These are phyloP conservation scores for Coccyzus lansbergi DNA, from an alignment of 2,797 vertebrate genomes.

Conservation along the genomic window DNA sequence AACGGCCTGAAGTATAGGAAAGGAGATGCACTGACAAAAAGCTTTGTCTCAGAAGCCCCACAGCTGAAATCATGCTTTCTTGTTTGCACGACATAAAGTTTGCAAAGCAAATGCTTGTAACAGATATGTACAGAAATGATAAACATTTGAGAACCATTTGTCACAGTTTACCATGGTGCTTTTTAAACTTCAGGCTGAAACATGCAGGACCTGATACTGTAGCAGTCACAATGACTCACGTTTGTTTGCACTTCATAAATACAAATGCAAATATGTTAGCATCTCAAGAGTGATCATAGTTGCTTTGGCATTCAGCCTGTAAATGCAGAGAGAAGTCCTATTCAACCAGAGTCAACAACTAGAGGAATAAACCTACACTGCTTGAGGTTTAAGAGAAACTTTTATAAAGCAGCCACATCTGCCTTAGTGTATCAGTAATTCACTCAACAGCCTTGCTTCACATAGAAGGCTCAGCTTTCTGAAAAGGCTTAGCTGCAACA, in stretches of 20 bases:
- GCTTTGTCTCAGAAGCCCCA: not conserved
- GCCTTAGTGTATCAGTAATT: not conserved
- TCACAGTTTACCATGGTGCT: not conserved
- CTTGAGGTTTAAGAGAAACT: not conserved
- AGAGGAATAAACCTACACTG: not conserved
- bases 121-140: not conserved
- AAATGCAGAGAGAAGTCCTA: not conserved
- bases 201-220: not conserved
- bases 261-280: not conserved
- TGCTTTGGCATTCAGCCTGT: not conserved
- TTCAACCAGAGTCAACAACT: not conserved
- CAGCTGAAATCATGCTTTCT: not conserved
- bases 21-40: not conserved
- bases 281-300: not conserved
- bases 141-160: not conserved
- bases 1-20: not conserved
- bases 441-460: not conserved
- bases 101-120: constrained; percentile 1
- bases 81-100: not conserved
- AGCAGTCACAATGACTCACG: not conserved
- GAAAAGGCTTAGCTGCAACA: not conserved
- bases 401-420: not conserved
- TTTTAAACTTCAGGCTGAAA: not conserved
- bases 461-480: not conserved
- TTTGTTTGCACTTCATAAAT: not conserved